These are phyloP conservation scores for Adelosebastes latens DNA, from an alignment of 2,797 vertebrate species.

Conservation along the genomic window DNA sequence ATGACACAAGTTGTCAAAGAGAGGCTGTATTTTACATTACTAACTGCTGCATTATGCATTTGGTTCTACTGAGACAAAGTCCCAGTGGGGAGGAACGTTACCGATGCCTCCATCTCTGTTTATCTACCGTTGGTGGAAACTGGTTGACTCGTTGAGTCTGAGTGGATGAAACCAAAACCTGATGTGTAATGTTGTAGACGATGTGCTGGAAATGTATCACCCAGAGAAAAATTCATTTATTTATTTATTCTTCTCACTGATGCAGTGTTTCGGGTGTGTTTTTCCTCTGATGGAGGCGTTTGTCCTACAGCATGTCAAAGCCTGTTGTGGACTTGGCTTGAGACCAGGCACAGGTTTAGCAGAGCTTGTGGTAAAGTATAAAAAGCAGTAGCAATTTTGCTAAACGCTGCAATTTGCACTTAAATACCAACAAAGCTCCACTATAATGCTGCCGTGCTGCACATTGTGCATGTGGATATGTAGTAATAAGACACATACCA, in stretches of 20 bases:
- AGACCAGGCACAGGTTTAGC: background rate
- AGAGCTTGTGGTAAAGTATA: background rate
- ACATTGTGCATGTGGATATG: conserved; percentile 44
- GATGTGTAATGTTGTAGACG: background rate
- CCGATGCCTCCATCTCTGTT: background rate
- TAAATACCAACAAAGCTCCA: background rate
- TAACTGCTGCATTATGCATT: background rate
- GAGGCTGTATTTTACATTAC: background rate
- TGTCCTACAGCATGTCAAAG: background rate
- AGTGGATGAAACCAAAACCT: background rate
- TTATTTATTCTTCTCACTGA: background rate
- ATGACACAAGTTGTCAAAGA: background rate
- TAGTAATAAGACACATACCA: conserved; percentile 51
- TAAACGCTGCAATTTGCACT: conserved; percentile 16
- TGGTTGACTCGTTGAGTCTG: background rate
- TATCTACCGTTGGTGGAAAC: background rate
- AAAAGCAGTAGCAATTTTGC: background rate
- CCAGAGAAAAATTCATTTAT: background rate
- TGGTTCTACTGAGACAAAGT: background rate
- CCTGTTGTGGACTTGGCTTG: background rate
- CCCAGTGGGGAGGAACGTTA: background rate
- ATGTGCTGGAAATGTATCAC: background rate
- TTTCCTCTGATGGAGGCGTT: background rate
- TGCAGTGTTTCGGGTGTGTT: background rate
- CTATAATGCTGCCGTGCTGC: conserved; percentile 9